phyloP scores from a whole-genome alignment of 2,888 invertebrate genomes.

The Limenitis camilla region DNA sequence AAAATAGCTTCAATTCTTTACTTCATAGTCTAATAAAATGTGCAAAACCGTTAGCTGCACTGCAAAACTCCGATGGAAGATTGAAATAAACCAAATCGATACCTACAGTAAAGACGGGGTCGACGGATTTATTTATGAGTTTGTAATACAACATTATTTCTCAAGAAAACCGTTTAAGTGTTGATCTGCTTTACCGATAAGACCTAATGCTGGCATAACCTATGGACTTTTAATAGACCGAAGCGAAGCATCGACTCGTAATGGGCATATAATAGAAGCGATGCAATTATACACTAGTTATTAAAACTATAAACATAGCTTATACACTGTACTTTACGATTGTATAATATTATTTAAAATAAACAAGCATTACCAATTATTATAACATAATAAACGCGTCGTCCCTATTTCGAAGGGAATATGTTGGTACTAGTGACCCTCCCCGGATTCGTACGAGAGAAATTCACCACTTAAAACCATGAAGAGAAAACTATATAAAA shows the following conservation, averaged over 20 bases:
- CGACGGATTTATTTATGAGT: constrained; percentile 24
- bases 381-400: too few species aligned
- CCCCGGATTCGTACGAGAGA: too few species aligned
- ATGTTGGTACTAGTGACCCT: too few species aligned
- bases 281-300: constrained; percentile 10
- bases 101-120: constrained; percentile 14
- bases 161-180: constrained; percentile 27
- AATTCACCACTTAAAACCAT: too few species aligned
- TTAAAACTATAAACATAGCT: constrained; percentile 1
- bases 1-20: too few species aligned
- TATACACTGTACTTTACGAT: neutral
- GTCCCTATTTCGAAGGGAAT: too few species aligned
- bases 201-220: constrained; percentile 30
- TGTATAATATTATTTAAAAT: too few species aligned
- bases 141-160: constrained; percentile 30
- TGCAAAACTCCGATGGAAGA: constrained; percentile 1
- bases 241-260: constrained; percentile 25
- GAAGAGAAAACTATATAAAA: too few species aligned
- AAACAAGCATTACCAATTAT: too few species aligned
- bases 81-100: constrained; percentile 19
- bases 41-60: neutral
- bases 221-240: constrained; percentile 29
- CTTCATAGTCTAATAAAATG: too few species aligned
- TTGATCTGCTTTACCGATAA: constrained; percentile 26
- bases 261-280: constrained; percentile 17